Base-by-base conservation (phyloP, 1,140 invertebrate genomes). In the Oppia nitens region DNA sequence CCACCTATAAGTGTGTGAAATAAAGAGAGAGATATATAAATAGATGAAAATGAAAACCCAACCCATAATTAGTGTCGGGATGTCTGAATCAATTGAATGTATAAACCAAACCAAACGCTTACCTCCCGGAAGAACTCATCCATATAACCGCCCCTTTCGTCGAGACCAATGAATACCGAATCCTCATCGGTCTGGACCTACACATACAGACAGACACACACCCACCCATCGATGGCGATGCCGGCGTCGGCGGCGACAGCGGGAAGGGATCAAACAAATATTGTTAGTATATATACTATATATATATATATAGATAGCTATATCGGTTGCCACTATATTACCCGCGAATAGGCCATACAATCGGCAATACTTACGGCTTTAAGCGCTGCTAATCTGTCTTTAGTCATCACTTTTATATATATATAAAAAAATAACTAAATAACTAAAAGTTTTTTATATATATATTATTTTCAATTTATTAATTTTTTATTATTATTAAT, bases 61-160 rank as follows among this genome's bases (percentile, higher is more conserved):
- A 17, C 23, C 26, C 53, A 54, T 55, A 54, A 59, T 62, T 59
- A 59, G 57, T 59, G 60, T 57, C 54, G n/a, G n/a, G n/a, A n/a
- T n/a, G n/a, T 61, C 56, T 12, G 25, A 55, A 12, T 52, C 24
- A 48, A 55, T 26, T 20, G 24, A 62, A n/a, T 63, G n/a, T 45
- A n/a, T 20, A 49, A 12, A 58, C 2, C 32, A 40, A 40, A 40
- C 21, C 47, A 29, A 12, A 56, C 6, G 51, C 63, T 61, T 63
- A 81, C 78, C 76, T 79, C 66, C 23, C 67, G 53, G 45, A 61
- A 66, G 66, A 75, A 74, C 63, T 73, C 67, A 24, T 75, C 73
- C 74, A 75, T 73, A 63, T 74, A 73, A 20, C 61, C 64, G 48
- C 69, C 67, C 57, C 64, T 52, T 20, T 47, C 56, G 21, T 62